These are phyloP conservation scores for Forbesichthys agassizii DNA, from an alignment of 2,113 vertebrate genomes.

Conservation along the genomic window DNA sequence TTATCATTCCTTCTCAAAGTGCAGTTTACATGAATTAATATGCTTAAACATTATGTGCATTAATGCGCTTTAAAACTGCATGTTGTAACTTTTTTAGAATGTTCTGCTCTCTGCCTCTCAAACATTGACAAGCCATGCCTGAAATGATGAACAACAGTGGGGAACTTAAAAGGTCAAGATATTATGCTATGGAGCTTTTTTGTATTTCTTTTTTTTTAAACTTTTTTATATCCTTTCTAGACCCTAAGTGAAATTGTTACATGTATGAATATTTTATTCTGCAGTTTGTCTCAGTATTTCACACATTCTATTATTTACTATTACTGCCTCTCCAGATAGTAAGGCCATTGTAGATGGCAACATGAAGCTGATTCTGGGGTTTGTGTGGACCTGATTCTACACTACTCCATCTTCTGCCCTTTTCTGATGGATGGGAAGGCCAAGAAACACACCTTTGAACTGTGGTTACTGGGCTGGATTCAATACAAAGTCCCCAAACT, in stretches of 20 bases:
- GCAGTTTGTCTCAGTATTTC: too few species aligned
- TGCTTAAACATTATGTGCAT: too few species aligned
- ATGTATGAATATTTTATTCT: neutral
- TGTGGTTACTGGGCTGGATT: constrained; percentile 50
- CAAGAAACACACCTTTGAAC: constrained; percentile 86
- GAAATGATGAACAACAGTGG: too few species aligned
- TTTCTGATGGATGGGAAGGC: constrained; percentile 72
- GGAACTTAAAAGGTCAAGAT: too few species aligned
- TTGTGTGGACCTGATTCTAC: constrained; percentile 88
- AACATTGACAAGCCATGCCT: too few species aligned
- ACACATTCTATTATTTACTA: neutral
- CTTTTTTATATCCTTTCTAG: neutral
- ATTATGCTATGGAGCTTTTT: neutral
- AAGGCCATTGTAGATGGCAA: constrained; percentile 96
- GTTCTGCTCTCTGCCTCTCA: too few species aligned
- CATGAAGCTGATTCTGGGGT: constrained; percentile 85
- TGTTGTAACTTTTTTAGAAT: too few species aligned
- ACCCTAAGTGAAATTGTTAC: neutral
- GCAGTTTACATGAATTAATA: too few species aligned
- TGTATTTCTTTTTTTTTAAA: neutral
- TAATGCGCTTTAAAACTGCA: too few species aligned
- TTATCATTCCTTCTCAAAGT: too few species aligned
- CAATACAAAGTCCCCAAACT: constrained; percentile 88
- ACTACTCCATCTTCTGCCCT: constrained; percentile 87
- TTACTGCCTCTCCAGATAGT: constrained; percentile 78